Base-by-base conservation (phyloP, 2,113 vertebrate species). In the Mugil cephalus region DNA sequence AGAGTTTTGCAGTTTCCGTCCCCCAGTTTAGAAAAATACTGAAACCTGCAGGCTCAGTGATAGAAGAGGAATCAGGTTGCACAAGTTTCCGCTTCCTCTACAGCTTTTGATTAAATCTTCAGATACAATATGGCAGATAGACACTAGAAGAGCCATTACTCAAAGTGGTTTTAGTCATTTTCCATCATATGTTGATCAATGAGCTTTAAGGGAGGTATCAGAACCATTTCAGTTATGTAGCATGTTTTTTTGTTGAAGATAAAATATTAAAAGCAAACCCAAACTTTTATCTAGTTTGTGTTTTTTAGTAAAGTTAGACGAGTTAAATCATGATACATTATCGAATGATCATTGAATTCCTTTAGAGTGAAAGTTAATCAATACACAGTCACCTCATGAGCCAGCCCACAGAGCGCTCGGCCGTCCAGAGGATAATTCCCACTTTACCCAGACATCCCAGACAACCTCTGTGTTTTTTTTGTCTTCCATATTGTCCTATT, bases 331-430 rank as follows among this genome's bases (percentile, higher is more conserved):
- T 43, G n/a, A n/a, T n/a, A n/a, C n/a, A n/a, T n/a, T n/a, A n/a
- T n/a, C n/a, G n/a, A n/a, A n/a, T n/a, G n/a, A 30, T 42, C 8
- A 42, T 43, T 69, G 30, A 11, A 51, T 59, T 38, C 8, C n/a
- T 53, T 60, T 64, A 30, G 3, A 30, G 43, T 45, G 19, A 72
- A 59, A 43, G 15, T 8, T 10, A n/a, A 76, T 75, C 50, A 10
- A 71, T 68, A 47, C 4, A 1, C 15, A 19, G 2, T 77, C 64
- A 79, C 79, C 85, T 74, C 71, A 69, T 35, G 48, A 76, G 50
- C 48, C 70, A 76, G 34, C 73, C 81, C 79, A 84, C 81, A 77
- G 45, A 61, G 47, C 46, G 64, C n/a, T 60, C 39, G 61, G 42
- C 50, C 42, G 38, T 50, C 61, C 43, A 65, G 36, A 76, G 75